phyloP scores from a whole-genome alignment of 2,113 vertebrate species.

The Phyllostomus discolor region DNA sequence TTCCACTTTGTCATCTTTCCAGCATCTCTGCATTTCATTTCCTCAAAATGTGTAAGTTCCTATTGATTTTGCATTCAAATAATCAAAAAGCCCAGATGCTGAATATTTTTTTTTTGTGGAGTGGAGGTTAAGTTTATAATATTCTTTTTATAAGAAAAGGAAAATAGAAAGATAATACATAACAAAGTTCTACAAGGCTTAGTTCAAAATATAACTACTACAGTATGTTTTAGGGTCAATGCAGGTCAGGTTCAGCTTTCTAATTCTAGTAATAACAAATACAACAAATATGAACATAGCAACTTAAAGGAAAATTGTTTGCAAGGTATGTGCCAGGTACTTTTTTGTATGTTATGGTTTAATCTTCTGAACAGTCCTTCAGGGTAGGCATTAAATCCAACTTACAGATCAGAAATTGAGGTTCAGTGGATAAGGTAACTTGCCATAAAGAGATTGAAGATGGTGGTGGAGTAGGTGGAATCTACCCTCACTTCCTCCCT shows the following conservation, averaged over 20 bases:
- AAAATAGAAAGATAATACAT: not conserved
- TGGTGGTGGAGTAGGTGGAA: too few relatives aligned
- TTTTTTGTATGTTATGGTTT: slow-evolving; percentile 11
- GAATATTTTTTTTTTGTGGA: not conserved
- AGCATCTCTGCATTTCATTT: slow-evolving; percentile 45
- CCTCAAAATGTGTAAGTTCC: slow-evolving; percentile 21
- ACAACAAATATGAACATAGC: not conserved
- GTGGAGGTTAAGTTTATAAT: not conserved
- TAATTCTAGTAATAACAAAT: not conserved
- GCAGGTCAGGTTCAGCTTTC: not conserved
- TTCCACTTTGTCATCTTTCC: slow-evolving; percentile 39
- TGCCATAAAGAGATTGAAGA: not conserved
- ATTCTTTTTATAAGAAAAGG: slow-evolving; percentile 11
- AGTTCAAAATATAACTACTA: not conserved
- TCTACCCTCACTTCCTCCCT: too few relatives aligned
- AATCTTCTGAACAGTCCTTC: not conserved
- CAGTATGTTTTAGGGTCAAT: not conserved
- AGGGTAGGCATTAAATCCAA: not conserved
- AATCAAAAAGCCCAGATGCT: slow-evolving; percentile 39
- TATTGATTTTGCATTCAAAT: slow-evolving; percentile 50
- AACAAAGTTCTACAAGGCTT: not conserved
- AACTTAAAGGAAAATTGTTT: not conserved
- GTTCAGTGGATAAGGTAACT: slow-evolving; percentile 5
- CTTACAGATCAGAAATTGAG: not conserved
- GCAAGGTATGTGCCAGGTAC: not conserved